These are phyloP conservation scores for Linepithema humile DNA, from an alignment of 1,140 invertebrate species.

Conservation along the genomic window DNA sequence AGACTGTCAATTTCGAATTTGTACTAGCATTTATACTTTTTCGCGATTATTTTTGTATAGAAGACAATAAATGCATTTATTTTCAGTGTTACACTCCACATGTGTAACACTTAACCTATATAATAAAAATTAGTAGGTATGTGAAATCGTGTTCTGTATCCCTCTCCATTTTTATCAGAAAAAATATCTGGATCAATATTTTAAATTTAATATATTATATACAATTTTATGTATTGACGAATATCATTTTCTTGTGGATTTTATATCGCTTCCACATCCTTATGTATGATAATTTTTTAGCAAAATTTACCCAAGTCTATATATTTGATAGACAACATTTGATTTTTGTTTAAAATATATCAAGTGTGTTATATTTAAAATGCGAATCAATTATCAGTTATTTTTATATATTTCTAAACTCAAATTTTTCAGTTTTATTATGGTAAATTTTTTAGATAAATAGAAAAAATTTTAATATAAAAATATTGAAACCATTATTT, in stretches of 20 bases:
- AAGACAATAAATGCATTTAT: not conserved
- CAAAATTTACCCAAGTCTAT: too few relatives aligned
- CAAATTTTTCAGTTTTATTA: not conserved
- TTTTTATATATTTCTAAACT: not conserved
- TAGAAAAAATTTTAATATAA: not conserved
- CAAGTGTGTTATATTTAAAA: too few relatives aligned
- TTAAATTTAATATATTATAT: not conserved
- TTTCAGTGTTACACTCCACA: not conserved
- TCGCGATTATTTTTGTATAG: not conserved
- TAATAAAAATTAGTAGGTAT: not conserved
- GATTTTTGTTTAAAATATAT: too few relatives aligned
- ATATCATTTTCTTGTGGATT: too few relatives aligned
- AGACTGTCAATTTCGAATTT: constrained; percentile 8
- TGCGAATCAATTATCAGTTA: not conserved
- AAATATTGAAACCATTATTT: not conserved
- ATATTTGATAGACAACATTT: too few relatives aligned
- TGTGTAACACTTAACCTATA: too few relatives aligned
- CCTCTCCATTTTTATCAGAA: not conserved
- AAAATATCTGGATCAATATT: not conserved
- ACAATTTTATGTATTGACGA: too few relatives aligned
- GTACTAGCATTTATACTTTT: not conserved
- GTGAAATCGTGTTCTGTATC: not conserved
- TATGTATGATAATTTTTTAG: too few relatives aligned
- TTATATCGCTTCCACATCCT: too few relatives aligned
- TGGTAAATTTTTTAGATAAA: not conserved